These are phyloP conservation scores for Diplodus puntazzo DNA, from an alignment of 2,797 vertebrate genomes.

Conservation along the genomic window DNA sequence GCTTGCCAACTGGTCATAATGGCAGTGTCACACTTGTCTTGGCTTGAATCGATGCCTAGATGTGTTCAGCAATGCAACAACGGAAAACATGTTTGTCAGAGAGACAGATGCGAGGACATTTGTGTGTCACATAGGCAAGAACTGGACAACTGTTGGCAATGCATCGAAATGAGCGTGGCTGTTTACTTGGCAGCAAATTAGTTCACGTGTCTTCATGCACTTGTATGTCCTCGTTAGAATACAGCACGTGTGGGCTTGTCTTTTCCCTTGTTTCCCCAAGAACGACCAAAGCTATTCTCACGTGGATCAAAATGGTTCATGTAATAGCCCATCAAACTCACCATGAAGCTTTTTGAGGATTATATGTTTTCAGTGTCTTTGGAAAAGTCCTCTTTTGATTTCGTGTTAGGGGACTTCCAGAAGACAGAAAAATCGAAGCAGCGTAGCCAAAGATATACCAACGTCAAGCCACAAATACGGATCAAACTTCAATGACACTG, in stretches of 20 bases:
- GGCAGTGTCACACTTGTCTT: neutral
- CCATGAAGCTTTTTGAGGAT: neutral
- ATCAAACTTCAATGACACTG: neutral
- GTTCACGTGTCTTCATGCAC: neutral
- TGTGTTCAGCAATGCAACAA: neutral
- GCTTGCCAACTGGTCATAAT: neutral
- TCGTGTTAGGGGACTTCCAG: neutral
- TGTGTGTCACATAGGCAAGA: neutral
- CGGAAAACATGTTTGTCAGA: slow-evolving; percentile 15
- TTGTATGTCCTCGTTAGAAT: neutral
- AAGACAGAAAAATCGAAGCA: neutral
- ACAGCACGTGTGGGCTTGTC: neutral
- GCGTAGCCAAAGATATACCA: neutral
- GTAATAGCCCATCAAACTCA: neutral
- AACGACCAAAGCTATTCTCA: neutral
- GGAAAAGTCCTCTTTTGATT: neutral
- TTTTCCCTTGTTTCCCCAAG: neutral
- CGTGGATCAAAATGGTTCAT: neutral
- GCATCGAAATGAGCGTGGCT: neutral
- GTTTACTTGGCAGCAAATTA: neutral
- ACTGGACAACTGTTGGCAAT: neutral
- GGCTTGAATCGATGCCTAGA: slow-evolving; percentile 12
- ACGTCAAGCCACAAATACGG: neutral
- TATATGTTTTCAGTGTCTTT: neutral
- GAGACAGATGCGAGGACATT: slow-evolving; percentile 17